phyloP scores from a whole-genome alignment of 2,888 invertebrate species.

The Eubasilissa splendida region DNA sequence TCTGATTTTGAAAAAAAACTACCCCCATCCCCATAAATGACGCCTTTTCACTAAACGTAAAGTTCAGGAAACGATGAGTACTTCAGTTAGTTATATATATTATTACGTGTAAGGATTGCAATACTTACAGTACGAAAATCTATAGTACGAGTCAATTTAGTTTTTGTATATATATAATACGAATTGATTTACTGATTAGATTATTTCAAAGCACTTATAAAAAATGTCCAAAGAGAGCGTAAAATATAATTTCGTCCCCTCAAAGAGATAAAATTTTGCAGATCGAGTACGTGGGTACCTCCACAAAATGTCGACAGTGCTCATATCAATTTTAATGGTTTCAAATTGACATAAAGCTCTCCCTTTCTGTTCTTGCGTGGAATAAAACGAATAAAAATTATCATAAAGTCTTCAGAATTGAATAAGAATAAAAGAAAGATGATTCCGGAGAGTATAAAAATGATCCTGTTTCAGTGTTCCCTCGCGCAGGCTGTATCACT shows the following conservation, averaged over 20 bases:
- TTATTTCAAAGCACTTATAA: no score
- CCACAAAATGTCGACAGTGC: background rate
- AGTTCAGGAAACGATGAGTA: no score
- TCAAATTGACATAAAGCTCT: constrained; percentile 11
- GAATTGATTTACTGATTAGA: no score
- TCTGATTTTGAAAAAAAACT: no score
- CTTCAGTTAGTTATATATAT: no score
- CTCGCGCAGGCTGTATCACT: constrained; percentile 26
- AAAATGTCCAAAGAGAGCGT: background rate
- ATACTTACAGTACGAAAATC: no score
- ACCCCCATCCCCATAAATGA: no score
- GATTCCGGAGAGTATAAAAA: constrained; percentile 30
- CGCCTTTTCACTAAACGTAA: no score
- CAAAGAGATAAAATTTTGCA: constrained; percentile 16
- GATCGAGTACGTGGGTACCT: constrained; percentile 5
- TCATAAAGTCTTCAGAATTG: constrained; percentile 33
- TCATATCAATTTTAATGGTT: constrained; percentile 26
- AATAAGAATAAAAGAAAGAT: constrained; percentile 33
- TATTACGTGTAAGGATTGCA: no score
- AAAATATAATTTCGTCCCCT: constrained; percentile 9
- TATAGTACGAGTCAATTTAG: no score
- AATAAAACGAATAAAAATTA: constrained; percentile 14
- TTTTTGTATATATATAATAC: no score
- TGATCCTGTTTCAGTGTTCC: constrained; percentile 14
- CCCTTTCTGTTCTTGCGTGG: background rate